Evolutionary conservation across 2,888 invertebrate genomes (phyloP).

Genomic region (Frankliniella fusca): DNA sequence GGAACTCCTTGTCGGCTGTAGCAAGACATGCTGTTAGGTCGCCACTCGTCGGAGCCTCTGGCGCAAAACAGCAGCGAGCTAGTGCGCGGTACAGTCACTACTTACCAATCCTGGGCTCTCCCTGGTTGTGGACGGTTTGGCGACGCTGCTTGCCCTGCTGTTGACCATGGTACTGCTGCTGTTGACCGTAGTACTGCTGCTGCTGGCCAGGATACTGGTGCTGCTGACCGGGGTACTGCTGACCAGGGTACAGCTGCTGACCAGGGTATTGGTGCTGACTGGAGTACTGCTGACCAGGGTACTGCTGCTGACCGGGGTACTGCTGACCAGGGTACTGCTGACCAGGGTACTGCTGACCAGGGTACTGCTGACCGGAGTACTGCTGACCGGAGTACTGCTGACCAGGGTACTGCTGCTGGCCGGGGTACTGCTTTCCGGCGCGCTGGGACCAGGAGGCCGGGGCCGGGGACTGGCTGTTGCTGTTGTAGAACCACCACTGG

Average conservation of each 20-base stretch:
- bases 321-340: not conserved
- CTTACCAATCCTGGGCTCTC: constrained; percentile 7
- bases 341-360: not conserved
- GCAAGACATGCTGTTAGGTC: not conserved
- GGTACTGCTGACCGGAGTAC: not conserved
- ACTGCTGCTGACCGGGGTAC: not conserved
- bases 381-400: not conserved
- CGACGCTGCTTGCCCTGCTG: not conserved
- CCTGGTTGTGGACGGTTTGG: not conserved
- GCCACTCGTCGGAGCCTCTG: too few species aligned
- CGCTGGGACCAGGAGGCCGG: not conserved
- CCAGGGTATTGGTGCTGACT: not conserved
- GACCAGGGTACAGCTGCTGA: not conserved
- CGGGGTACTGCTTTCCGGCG: not conserved
- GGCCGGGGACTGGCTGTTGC: not conserved
- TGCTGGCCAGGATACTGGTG: not conserved
- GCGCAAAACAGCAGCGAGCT: not conserved
- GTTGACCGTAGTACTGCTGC: too few species aligned
- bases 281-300: not conserved
- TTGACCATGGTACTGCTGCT: not conserved
- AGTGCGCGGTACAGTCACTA: not conserved
- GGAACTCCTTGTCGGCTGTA: constrained; percentile 31
- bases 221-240: not conserved
- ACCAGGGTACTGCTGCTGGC: not conserved
- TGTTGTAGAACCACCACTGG: not conserved